Conservation (phyloP, 1,140 invertebrate species). For the Vanessa atalanta region DNA sequence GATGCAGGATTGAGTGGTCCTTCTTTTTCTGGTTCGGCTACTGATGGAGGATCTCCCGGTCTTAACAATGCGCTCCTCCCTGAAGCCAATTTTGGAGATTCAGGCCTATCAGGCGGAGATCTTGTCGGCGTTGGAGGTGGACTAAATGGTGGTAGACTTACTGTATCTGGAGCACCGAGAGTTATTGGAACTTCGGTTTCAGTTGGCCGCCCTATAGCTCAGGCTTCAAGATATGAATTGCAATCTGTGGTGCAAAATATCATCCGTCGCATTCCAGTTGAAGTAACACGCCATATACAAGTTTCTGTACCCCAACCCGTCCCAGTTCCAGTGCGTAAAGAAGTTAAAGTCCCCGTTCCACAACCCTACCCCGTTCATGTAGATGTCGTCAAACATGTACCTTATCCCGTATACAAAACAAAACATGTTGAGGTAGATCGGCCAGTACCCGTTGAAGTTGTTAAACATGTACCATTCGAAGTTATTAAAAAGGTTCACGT, state of each 20-base stretch:
- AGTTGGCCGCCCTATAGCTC: conserved; percentile 52
- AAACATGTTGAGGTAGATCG: conserved; percentile 73
- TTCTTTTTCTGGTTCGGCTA: not conserved
- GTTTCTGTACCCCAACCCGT: conserved; percentile 69
- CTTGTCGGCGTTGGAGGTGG: conserved; percentile 24
- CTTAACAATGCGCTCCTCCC: conserved; percentile 21
- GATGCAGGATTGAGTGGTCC: not conserved
- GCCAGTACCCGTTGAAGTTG: conserved; percentile 72
- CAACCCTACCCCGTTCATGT: conserved; percentile 77
- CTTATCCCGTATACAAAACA: conserved; percentile 74
- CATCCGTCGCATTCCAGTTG: conserved; percentile 65
- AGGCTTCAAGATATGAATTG: conserved; percentile 64
- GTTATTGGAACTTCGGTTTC: conserved; percentile 65
- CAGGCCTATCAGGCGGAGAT: conserved; percentile 21
- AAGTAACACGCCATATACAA: conserved; percentile 68
- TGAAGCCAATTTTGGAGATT: conserved; percentile 19
- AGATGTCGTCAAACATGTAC: conserved; percentile 72
- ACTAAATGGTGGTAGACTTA: conserved; percentile 11
- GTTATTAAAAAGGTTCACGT: conserved; percentile 72
- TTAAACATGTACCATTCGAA: conserved; percentile 67
- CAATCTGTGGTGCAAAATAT: conserved; percentile 73
- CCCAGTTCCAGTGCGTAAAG: conserved; percentile 67
- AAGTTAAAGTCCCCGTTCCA: conserved; percentile 72
- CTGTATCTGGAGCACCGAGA: conserved; percentile 46
- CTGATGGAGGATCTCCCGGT: conserved; percentile 23